Conservation (phyloP, 2,888 invertebrate genomes). For the Dynastes maya region DNA sequence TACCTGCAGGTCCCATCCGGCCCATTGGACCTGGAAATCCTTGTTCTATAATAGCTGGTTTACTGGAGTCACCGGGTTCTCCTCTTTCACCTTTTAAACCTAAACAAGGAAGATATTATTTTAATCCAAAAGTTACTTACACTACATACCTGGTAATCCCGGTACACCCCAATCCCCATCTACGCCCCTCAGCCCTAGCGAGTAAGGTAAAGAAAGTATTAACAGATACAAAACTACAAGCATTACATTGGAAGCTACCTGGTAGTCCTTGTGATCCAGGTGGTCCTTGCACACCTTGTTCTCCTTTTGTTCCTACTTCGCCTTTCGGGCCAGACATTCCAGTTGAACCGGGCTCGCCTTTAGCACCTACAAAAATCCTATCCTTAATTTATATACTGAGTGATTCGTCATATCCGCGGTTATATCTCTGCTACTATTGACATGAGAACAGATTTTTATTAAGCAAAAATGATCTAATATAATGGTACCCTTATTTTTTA, state of each 20-base stretch:
- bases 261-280: constrained; percentile 19
- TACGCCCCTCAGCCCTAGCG: not conserved
- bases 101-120: not conserved
- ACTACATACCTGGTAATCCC: not conserved
- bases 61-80: not conserved
- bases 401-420: no score
- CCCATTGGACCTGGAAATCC: not conserved
- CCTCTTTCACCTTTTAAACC: constrained; percentile 12
- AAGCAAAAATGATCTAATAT: no score
- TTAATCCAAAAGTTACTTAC: not conserved
- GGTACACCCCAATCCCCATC: constrained; percentile 24
- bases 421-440: no score
- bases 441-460: no score
- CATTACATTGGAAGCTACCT: not conserved
- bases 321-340: not conserved
- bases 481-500: no score
- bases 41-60: not conserved
- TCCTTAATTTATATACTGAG: not conserved
- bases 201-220: not conserved
- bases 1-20: not conserved
- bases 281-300: constrained; percentile 9
- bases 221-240: not conserved
- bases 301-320: constrained; percentile 11
- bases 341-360: constrained; percentile 13
- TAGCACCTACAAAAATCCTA: not conserved